A percentile compares a stretch with the other conserved stretches of the same genome.
Evolutionary conservation across 1,140 invertebrate species (phyloP).

Genomic region (Ruditapes philippinarum): DNA sequence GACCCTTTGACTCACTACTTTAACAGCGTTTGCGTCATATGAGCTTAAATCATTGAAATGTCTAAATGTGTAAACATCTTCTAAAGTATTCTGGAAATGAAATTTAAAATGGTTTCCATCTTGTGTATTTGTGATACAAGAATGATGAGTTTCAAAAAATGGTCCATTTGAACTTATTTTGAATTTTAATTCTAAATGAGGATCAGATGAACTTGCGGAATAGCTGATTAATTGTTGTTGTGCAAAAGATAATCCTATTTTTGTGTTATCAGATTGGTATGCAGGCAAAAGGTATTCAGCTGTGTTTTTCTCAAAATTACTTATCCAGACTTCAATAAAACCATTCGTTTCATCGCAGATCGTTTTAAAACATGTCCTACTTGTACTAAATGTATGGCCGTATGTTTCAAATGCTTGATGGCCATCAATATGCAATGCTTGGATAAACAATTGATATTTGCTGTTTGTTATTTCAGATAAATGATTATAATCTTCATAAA

Average conservation of each 20-base stretch:
- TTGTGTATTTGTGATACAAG: neutral
- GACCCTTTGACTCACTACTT: neutral
- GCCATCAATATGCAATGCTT: neutral
- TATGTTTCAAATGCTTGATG: neutral
- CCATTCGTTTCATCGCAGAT: neutral
- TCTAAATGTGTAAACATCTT: neutral
- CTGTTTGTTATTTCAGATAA: neutral
- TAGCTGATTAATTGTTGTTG: neutral
- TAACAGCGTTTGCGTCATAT: neutral
- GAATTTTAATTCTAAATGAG: neutral
- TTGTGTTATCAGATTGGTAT: neutral
- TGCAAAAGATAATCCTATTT: neutral
- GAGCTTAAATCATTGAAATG: neutral
- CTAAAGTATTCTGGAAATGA: neutral
- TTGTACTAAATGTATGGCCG: neutral
- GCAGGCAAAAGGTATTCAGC: neutral
- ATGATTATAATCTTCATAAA: neutral
- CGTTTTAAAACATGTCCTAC: neutral
- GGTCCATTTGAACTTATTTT: neutral
- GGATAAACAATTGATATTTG: neutral
- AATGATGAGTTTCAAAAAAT: neutral
- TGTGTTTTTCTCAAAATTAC: neutral
- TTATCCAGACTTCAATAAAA: neutral
- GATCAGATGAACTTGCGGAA: neutral
- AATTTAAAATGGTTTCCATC: neutral